phyloP scores from a whole-genome alignment of 37 sponge, comb jelly and placozoan genomes.

The Diacarnus erythraeanus region DNA sequence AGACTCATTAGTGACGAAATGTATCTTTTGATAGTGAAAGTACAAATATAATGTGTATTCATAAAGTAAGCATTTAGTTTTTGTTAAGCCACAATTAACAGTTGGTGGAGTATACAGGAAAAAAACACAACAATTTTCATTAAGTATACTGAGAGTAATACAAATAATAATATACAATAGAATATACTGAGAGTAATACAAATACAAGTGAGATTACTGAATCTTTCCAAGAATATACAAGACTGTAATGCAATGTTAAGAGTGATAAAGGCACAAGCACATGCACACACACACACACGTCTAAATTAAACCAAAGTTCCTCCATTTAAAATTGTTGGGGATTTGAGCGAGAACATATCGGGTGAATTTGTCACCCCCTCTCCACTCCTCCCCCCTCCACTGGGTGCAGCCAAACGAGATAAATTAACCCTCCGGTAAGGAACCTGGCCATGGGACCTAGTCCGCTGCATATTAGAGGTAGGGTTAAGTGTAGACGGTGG shows the following conservation, averaged over 20 bases:
- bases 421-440: neutral
- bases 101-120: no score
- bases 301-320: conserved; percentile 2
- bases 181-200: no score
- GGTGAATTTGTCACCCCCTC: neutral
- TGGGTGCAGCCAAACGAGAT: neutral
- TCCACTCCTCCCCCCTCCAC: neutral
- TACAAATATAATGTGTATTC: no score
- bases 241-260: neutral
- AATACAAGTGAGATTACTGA: no score
- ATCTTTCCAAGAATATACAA: neutral
- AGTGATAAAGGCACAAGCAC: neutral
- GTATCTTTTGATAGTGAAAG: no score
- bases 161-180: no score
- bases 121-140: no score
- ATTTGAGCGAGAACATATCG: neutral
- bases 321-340: neutral
- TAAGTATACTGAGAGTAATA: no score
- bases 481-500: neutral
- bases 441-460: conserved; percentile 34
- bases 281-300: neutral
- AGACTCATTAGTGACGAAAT: no score
- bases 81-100: no score
- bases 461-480: conserved; percentile 3
- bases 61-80: no score